Conservation (phyloP, 1,140 invertebrate genomes). For the Drosophila parabipectinata region DNA sequence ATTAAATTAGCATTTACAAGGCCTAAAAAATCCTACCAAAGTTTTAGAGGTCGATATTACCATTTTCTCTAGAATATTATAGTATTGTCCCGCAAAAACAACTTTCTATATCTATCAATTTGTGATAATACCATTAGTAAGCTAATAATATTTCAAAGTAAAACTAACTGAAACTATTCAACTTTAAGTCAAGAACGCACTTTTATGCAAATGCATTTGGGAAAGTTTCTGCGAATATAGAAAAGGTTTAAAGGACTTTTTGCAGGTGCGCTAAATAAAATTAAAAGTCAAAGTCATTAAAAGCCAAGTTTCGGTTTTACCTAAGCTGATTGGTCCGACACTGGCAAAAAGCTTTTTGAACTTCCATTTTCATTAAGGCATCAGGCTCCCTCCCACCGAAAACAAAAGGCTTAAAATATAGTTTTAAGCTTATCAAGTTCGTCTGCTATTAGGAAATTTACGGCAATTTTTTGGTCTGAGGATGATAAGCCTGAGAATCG, state of each 20-base stretch:
- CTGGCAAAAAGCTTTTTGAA: slow-evolving; percentile 61
- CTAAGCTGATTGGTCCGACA: slow-evolving; percentile 52
- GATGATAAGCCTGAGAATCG: slow-evolving; percentile 5
- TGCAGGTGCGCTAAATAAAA: slow-evolving; percentile 68
- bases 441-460: slow-evolving; percentile 34
- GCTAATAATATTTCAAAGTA: background rate
- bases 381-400: slow-evolving; percentile 3
- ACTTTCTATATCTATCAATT: too few relatives aligned
- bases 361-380: slow-evolving; percentile 39
- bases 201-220: slow-evolving; percentile 66
- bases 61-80: too few relatives aligned
- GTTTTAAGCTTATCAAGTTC: slow-evolving; percentile 47
- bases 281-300: slow-evolving; percentile 75
- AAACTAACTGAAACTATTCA: background rate
- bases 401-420: slow-evolving; percentile 38
- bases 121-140: too few relatives aligned
- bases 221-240: slow-evolving; percentile 34
- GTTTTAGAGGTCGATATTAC: background rate
- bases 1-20: slow-evolving; percentile 34
- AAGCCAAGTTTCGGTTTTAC: slow-evolving; percentile 58
- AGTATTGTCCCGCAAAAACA: too few relatives aligned
- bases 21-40: background rate
- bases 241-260: slow-evolving; percentile 31
- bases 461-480: background rate
- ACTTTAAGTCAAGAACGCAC: slow-evolving; percentile 35